Evolutionary conservation across 2,888 invertebrate genomes (phyloP), one percentile per base, ranked within the genome.

Genomic region (Scrobipalpa atriplicella): DNA sequence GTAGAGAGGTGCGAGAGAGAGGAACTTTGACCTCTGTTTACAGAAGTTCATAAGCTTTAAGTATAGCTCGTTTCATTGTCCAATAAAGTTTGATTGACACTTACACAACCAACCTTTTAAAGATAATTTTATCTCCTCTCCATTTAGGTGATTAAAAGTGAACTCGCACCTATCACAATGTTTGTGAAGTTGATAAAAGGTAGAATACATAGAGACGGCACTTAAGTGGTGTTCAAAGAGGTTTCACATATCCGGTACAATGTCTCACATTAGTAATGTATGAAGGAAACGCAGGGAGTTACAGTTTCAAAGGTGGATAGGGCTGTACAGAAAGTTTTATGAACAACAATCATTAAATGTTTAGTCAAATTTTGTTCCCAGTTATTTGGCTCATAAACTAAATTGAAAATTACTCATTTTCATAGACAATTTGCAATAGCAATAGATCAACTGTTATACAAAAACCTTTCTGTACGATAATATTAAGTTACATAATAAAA

Each of bases 281-380:
- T 16, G 38, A 58, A 36, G 38, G 29, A 36, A 58, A 29, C 38
- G 38, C 58, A 56, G 58, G 38, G 9, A 38, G 36, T 58, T 58
- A 58, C 36, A 38, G 16, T 54, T 54, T 21, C 21, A 54, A 21
- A 54, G 21, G 36, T 38, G 16, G 19, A 56, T 19, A 58, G 29
- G 29, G 58, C 54, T 56, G 11, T n/a, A 58, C 58, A 58, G 58
- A 58, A 58, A 58, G 58, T 58, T 58, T 58, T n/a, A 8, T 58
- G 58, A 58, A 58, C 29, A 36, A 58, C 58, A 29, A 16, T 58
- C 29, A 3, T 58, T 38, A 21, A 56, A 56, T 58, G 38, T 58
- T 38, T 58, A 58, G 18, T 38, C 36, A 58, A 58, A 38, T 58
- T 58, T 58, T 58, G 58, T 38, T 58, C 58, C 58, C 58, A n/a